Conservation (phyloP, 2,888 invertebrate genomes). For the Didymodactylos carnosus region DNA sequence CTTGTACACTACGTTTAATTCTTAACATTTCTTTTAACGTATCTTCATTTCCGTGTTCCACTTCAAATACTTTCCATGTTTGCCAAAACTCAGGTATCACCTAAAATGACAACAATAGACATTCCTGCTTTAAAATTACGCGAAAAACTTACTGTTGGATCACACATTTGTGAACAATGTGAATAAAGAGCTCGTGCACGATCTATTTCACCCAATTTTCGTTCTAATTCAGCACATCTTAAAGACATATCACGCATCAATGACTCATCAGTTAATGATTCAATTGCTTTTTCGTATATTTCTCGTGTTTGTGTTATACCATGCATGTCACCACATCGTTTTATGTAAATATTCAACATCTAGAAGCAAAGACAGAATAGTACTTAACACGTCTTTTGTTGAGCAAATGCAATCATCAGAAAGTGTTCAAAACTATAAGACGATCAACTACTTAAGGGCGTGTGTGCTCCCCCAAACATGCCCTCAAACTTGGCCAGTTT, state of each 20-base stretch:
- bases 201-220: constrained; percentile 90
- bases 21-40: constrained; percentile 96
- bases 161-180: constrained; percentile 95
- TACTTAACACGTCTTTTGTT: no score
- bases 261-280: constrained; percentile 66
- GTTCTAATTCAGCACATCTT: constrained; percentile 89
- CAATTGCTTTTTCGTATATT: constrained; percentile 94
- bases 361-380: constrained; percentile 21
- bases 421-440: no score
- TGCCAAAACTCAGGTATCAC: constrained; percentile 77
- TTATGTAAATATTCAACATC: constrained; percentile 94
- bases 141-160: constrained; percentile 56
- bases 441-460: no score
- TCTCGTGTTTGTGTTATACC: constrained; percentile 85
- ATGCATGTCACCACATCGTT: constrained; percentile 89
- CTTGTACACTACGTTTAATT: constrained; percentile 88
- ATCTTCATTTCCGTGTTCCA: constrained; percentile 94
- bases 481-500: no score
- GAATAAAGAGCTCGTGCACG: constrained; percentile 86
- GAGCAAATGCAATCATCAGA: no score
- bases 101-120: constrained; percentile 12
- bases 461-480: neutral
- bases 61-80: constrained; percentile 97
- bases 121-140: constrained; percentile 19
- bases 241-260: constrained; percentile 77